These are phyloP conservation scores for Cheilosia impressa DNA, from an alignment of 2,888 invertebrate species.

Conservation along the genomic window DNA sequence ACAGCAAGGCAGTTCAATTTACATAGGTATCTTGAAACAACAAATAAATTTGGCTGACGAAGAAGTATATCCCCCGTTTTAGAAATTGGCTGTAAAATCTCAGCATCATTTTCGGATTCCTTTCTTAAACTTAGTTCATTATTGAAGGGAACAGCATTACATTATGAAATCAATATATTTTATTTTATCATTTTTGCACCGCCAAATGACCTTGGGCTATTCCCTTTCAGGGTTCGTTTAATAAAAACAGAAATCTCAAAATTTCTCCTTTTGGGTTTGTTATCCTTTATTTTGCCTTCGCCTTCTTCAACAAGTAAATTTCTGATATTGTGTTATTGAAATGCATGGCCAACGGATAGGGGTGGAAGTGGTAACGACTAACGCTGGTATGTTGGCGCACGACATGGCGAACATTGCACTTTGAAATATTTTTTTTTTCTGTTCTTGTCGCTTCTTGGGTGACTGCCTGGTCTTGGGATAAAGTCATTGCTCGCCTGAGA, in stretches of 20 bases:
- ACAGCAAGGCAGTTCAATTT: too few species aligned
- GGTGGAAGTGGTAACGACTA: slow-evolving; percentile 10
- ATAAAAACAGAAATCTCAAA: slow-evolving; percentile 24
- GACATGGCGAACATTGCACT: slow-evolving; percentile 46
- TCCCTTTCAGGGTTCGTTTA: slow-evolving; percentile 11
- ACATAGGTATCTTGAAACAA: too few species aligned
- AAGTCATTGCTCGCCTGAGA: slow-evolving; percentile 50
- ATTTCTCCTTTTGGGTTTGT: background rate
- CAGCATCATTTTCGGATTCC: background rate
- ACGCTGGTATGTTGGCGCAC: slow-evolving; percentile 22
- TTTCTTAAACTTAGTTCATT: background rate
- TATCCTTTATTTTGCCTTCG: slow-evolving; percentile 8
- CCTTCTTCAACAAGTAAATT: slow-evolving; percentile 52
- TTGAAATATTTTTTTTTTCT: slow-evolving; percentile 6
- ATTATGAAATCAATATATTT: slow-evolving; percentile 27
- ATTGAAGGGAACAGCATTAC: background rate
- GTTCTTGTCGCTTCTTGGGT: slow-evolving; percentile 27
- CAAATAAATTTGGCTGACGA: too few species aligned
- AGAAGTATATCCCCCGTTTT: too few species aligned
- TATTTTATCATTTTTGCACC: slow-evolving; percentile 1
- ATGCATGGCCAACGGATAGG: slow-evolving; percentile 26
- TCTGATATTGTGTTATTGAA: slow-evolving; percentile 46
- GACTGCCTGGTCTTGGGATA: slow-evolving; percentile 39
- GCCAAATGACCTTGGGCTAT: slow-evolving; percentile 41
- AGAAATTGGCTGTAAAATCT: too few species aligned